Evolutionary conservation across 2,113 vertebrate genomes (phyloP).

Genomic region (Ochotona princeps): DNA sequence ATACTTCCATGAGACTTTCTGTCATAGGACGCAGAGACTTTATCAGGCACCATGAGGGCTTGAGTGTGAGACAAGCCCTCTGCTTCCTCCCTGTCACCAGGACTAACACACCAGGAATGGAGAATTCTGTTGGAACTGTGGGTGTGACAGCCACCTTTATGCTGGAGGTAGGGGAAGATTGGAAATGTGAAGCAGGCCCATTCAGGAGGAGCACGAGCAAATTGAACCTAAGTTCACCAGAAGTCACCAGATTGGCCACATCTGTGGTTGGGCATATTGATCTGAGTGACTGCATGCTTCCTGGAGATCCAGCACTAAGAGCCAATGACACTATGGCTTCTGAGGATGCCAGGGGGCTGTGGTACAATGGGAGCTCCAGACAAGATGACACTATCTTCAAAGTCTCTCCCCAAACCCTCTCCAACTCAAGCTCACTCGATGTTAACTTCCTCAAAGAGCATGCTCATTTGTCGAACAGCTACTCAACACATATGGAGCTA

Average conservation of each 20-base stretch:
- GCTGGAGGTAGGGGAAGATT: neutral
- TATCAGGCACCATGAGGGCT: conserved; percentile 64
- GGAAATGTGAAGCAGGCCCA: conserved; percentile 28
- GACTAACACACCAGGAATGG: conserved; percentile 57
- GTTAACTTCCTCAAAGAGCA: neutral
- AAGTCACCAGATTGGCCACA: neutral
- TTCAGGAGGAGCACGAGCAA: neutral
- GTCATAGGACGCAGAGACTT: conserved; percentile 51
- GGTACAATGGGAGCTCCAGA: neutral
- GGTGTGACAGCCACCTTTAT: neutral
- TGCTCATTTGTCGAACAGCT: neutral
- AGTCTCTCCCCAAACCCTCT: neutral
- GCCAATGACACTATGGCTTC: neutral
- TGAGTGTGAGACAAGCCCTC: conserved; percentile 55
- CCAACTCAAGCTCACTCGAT: neutral
- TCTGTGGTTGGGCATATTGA: neutral
- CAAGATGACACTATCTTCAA: neutral
- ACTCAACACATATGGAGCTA: neutral
- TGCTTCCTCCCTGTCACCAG: conserved; percentile 74
- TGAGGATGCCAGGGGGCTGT: neutral
- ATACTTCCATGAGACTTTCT: conserved; percentile 35
- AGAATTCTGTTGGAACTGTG: conserved; percentile 69
- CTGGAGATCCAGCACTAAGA: neutral
- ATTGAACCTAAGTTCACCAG: neutral
- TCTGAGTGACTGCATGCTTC: neutral